phyloP scores from a whole-genome alignment of 37 sponge, comb jelly and placozoan genomes.

The Crambe crambe region DNA sequence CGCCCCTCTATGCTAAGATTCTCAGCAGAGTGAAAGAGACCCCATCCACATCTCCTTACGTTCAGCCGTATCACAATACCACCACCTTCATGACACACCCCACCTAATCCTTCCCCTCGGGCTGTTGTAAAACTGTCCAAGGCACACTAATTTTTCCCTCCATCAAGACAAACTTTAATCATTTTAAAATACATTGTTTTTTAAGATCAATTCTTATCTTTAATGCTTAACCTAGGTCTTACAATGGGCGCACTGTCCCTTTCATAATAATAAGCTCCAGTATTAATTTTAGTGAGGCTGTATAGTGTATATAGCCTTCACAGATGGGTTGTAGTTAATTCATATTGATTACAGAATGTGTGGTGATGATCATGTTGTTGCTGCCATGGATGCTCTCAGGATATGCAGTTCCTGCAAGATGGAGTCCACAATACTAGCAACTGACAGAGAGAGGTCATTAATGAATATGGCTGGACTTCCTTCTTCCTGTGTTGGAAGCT shows the following conservation, averaged over 20 bases:
- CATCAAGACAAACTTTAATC: too few relatives aligned
- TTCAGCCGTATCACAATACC: background rate
- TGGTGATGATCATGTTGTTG: background rate
- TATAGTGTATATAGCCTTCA: too few relatives aligned
- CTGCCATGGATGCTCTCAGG: background rate
- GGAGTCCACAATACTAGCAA: background rate
- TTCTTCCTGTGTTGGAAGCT: slow-evolving; percentile 57
- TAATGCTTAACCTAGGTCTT: too few relatives aligned
- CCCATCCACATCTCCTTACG: background rate
- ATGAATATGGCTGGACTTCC: background rate
- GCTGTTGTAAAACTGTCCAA: background rate
- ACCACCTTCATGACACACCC: background rate
- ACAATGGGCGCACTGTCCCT: too few relatives aligned
- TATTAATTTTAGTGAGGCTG: too few relatives aligned
- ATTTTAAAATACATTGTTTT: too few relatives aligned
- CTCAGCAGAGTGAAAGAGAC: background rate
- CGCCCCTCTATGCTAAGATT: slow-evolving; percentile 53
- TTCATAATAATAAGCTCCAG: too few relatives aligned
- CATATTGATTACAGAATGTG: background rate
- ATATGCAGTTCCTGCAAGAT: background rate
- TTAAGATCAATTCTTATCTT: too few relatives aligned
- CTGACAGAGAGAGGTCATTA: background rate
- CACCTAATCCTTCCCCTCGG: background rate
- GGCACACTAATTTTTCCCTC: too few relatives aligned
- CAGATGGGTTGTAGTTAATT: background rate